A percentile compares a stretch with the other conserved stretches of the same genome.
phyloP scores from a whole-genome alignment of 2,888 invertebrate species.

The Anticlea derivata region DNA sequence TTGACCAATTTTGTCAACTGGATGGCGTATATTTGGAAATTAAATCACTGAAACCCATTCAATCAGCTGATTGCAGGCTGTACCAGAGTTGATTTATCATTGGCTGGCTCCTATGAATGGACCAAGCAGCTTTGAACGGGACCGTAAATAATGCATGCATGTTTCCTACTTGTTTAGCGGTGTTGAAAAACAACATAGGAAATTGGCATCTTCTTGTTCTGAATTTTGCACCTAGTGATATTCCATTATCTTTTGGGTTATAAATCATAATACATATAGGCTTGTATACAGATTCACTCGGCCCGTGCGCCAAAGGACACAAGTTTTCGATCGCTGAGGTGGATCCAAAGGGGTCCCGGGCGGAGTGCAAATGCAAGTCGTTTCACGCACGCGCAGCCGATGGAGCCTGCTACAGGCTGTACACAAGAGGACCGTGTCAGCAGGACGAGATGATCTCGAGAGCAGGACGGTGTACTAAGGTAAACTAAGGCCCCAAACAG shows the following conservation, averaged over 20 bases:
- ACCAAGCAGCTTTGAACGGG: background rate
- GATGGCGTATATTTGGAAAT: slow-evolving; percentile 20
- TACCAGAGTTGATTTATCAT: slow-evolving; percentile 3
- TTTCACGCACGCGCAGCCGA: slow-evolving; percentile 83
- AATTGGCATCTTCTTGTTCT: too few relatives aligned
- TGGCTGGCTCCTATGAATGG: background rate
- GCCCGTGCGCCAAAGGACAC: slow-evolving; percentile 90
- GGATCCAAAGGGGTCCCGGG: slow-evolving; percentile 66
- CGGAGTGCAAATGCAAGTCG: slow-evolving; percentile 88
- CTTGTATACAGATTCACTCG: slow-evolving; percentile 85
- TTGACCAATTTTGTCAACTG: slow-evolving; percentile 12
- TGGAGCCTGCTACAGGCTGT: slow-evolving; percentile 89
- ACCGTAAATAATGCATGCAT: too few relatives aligned
- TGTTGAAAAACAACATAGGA: too few relatives aligned
- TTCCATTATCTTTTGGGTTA: too few relatives aligned
- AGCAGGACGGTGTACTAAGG: slow-evolving; percentile 85
- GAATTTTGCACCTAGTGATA: too few relatives aligned
- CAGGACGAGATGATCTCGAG: slow-evolving; percentile 87
- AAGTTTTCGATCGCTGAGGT: slow-evolving; percentile 84
- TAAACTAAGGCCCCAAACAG: too few relatives aligned
- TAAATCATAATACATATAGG: too few relatives aligned
- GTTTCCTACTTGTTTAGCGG: too few relatives aligned
- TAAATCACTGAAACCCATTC: slow-evolving; percentile 22
- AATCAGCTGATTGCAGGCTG: slow-evolving; percentile 26
- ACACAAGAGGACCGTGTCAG: slow-evolving; percentile 91